Evolutionary conservation across 2,888 invertebrate genomes (phyloP), one percentile per base, ranked within the genome.

Genomic region (Eugnorisma glareosa): DNA sequence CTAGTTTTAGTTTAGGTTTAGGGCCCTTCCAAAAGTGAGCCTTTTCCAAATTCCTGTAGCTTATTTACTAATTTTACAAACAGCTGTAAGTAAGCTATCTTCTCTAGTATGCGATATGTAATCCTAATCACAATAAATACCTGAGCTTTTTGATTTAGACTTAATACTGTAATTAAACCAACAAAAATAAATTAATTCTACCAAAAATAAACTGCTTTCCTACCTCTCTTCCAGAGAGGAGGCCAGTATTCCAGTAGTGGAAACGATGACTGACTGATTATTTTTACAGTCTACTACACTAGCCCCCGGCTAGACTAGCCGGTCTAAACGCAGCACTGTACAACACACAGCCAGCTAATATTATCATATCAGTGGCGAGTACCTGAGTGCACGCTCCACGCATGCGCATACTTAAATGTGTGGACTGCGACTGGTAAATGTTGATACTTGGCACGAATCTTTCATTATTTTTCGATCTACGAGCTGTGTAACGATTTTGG

Each of bases 301-400:
- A 66, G 63, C 63, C 57, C 15, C n/a, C n/a, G 73, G 67, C 75
- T 85, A 81, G 77, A 76, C 83, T 80, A 85, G 70, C n/a, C 63
- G 59, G 77, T 89, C 76, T 83, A 85, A 89, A 89, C 88, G 87
- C 79, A 85, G 88, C 87, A 89, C 76, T 64, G 80, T 77, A 67
- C 82, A 84, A 81, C 85, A 83, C 90, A 87, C 91, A 91, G 90
- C 92, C 90, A 90, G 88, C 91, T 91, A 92, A 91, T 93, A 95
- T 94, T 95, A 94, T 95, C 94, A 95, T 94, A 94, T 94, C 94
- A 93, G 91, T 92, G 86, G 89, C 88, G 86, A 84, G 88, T 93
- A 94, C 93, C 92, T 91, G 92, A 91, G 91, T 90, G 93, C 93
- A 92, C 92, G 93, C 91, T 92, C 91, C 93, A 94, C 95, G 94